phyloP scores from a whole-genome alignment of 2,113 vertebrate genomes.

The Aldabrachelys gigantea region DNA sequence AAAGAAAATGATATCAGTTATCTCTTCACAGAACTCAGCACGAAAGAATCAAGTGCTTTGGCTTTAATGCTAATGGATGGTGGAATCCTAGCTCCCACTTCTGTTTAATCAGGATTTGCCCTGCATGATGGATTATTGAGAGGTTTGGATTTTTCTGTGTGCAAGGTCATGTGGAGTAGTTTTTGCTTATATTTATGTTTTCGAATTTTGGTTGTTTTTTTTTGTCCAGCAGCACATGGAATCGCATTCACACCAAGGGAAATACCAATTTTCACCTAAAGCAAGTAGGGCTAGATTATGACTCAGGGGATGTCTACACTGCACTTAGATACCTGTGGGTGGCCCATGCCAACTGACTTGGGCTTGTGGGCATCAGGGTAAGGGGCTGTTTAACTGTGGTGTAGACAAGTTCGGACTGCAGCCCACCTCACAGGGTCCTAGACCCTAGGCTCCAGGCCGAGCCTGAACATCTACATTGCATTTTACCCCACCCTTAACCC shows the following conservation, averaged over 20 bases:
- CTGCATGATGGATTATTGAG: slow-evolving; percentile 35
- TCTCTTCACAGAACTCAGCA: slow-evolving; percentile 30
- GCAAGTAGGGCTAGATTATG: accelerated
- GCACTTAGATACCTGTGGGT: not conserved
- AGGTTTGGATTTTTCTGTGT: not conserved
- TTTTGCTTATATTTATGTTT: not conserved
- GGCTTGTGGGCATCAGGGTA: not conserved
- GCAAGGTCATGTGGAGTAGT: not conserved
- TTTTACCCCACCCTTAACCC: not conserved
- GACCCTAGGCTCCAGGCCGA: not conserved
- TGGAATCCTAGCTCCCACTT: slow-evolving; percentile 38
- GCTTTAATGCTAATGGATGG: slow-evolving; percentile 53
- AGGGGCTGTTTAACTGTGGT: not conserved
- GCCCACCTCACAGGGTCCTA: not conserved
- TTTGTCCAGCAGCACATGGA: not conserved
- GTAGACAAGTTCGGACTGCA: not conserved
- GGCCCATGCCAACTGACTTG: not conserved
- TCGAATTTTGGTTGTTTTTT: not conserved
- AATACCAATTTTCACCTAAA: slow-evolving; percentile 13
- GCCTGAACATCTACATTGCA: not conserved
- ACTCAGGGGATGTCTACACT: not conserved
- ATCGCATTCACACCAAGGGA: not conserved
- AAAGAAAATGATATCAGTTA: slow-evolving; percentile 65
- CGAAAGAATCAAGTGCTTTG: slow-evolving; percentile 57
- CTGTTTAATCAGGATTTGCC: slow-evolving; percentile 40